Conservation (phyloP, 1,140 invertebrate species). For the Yoshiicerus persimilis region DNA sequence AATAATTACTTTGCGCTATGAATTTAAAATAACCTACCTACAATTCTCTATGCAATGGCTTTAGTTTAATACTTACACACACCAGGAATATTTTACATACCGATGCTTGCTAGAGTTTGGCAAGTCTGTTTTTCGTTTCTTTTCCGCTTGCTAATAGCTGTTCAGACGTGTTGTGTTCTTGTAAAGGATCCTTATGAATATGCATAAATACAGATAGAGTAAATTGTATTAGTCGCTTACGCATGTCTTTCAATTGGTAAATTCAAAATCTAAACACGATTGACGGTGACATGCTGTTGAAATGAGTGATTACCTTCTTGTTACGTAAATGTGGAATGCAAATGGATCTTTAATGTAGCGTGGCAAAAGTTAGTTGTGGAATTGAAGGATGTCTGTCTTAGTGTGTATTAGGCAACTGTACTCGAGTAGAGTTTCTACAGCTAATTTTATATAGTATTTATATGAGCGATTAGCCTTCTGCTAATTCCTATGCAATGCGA, state of each 20-base stretch:
- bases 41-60: not conserved
- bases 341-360: not conserved
- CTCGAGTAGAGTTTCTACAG: not conserved
- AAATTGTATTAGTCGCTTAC: not conserved
- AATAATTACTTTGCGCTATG: not conserved
- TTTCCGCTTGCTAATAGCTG: not conserved
- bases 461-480: not conserved
- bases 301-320: not conserved
- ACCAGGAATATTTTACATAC: not conserved
- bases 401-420: not conserved
- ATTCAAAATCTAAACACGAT: not conserved
- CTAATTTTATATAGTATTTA: not conserved
- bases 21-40: not conserved
- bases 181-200: not conserved
- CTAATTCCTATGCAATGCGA: constrained; percentile 3
- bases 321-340: not conserved
- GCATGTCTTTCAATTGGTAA: not conserved
- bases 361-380: not conserved
- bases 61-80: not conserved
- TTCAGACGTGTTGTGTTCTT: not conserved
- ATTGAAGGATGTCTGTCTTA: not conserved
- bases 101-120: not conserved
- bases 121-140: not conserved
- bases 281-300: not conserved
- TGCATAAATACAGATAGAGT: no score